These are phyloP conservation scores for Diadumene lineata DNA, from an alignment of 92 coral and sea anemone species.

Conservation along the genomic window DNA sequence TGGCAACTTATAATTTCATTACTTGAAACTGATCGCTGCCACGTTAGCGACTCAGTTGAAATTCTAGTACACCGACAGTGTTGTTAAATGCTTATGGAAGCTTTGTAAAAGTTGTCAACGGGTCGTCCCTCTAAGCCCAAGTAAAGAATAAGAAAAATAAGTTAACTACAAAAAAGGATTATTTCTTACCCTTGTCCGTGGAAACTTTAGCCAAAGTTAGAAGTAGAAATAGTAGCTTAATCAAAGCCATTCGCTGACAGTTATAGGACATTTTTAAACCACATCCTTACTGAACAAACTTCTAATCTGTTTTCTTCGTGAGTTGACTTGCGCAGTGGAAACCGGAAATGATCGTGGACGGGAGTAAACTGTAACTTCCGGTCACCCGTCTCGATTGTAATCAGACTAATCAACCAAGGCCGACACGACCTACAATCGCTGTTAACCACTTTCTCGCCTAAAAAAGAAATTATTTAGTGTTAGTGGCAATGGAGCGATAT, in stretches of 20 bases:
- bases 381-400: background rate
- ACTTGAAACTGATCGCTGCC: background rate
- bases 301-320: conserved; percentile 16
- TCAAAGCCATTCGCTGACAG: conserved; percentile 39
- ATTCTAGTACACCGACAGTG: background rate
- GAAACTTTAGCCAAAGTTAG: conserved; percentile 17
- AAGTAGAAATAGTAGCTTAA: conserved; percentile 6
- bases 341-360: conserved; percentile 28
- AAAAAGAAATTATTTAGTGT: background rate
- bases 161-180: conserved; percentile 9
- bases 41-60: no score
- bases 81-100: conserved; percentile 10
- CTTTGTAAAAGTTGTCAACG: conserved; percentile 29
- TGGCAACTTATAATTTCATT: background rate
- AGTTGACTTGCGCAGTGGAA: conserved; percentile 19
- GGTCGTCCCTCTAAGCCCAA: conserved; percentile 39
- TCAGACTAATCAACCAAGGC: no score
- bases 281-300: conserved; percentile 19
- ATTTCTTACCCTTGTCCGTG: conserved; percentile 28
- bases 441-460: conserved; percentile 15
- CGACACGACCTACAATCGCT: no score
- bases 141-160: conserved; percentile 8
- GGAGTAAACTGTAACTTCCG: conserved; percentile 25
- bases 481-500: background rate
- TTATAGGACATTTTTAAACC: conserved; percentile 38